Percentiles rank a stretch among this genome's conserved stretches.
Evolutionary conservation across 2,113 vertebrate species (phyloP).

Genomic region (Irena cyanogastra): DNA sequence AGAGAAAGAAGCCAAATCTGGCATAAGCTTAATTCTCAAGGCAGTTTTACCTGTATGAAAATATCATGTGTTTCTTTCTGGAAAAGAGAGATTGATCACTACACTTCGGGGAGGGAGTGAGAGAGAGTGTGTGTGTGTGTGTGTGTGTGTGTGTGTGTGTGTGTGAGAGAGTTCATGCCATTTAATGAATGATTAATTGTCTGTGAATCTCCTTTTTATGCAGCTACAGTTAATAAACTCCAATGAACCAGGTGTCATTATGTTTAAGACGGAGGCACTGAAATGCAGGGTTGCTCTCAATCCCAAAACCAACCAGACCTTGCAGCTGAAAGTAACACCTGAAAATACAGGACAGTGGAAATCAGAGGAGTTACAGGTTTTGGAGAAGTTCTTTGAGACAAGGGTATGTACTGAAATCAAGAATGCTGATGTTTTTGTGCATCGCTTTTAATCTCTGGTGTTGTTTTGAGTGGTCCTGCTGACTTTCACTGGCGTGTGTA

Average conservation of each 20-base stretch:
- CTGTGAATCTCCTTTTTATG: background rate
- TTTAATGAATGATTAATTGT: background rate
- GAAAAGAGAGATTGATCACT: background rate
- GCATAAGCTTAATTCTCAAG: background rate
- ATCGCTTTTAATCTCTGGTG: background rate
- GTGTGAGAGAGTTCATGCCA: background rate
- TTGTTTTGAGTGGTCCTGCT: background rate
- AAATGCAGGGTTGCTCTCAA: constrained; percentile 97
- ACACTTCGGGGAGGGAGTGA: background rate
- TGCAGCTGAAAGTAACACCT: constrained; percentile 97
- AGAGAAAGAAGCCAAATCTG: background rate
- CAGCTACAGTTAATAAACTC: constrained; percentile 95
- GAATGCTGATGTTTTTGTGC: background rate
- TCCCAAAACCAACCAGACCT: constrained; percentile 95
- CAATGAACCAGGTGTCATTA: constrained; percentile 96
- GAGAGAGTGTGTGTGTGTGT: background rate
- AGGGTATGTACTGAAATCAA: constrained; percentile 75
- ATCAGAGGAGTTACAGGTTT: constrained; percentile 93
- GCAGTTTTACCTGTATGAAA: background rate
- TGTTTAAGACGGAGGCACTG: constrained; percentile 97
- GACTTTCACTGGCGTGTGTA: background rate
- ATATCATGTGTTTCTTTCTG: background rate
- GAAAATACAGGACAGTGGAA: constrained; percentile 96
- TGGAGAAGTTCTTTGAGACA: constrained; percentile 98
- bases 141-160: background rate